Evolutionary conservation across 2,797 vertebrate genomes (phyloP).

Genomic region (Basileuterus tristriatus): DNA sequence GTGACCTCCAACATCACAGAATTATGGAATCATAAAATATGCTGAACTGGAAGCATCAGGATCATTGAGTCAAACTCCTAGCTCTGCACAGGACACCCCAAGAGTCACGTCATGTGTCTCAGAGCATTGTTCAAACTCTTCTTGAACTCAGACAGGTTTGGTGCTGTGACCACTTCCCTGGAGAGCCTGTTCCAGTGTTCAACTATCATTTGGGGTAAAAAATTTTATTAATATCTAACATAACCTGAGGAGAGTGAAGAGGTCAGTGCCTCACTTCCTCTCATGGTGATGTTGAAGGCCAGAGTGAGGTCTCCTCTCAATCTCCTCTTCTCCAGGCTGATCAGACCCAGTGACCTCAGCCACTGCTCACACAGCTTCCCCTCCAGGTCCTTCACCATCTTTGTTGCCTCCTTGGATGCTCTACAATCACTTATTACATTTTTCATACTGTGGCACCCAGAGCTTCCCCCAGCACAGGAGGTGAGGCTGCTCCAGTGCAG

Average conservation of each 20-base stretch:
- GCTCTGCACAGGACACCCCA: neutral
- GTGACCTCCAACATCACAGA: neutral
- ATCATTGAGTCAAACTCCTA: neutral
- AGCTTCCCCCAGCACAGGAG: neutral
- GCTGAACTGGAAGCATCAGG: neutral
- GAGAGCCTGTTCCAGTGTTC: neutral
- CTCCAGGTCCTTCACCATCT: neutral
- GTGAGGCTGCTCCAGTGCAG: accelerated
- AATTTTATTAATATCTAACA: neutral
- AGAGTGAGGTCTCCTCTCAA: accelerated
- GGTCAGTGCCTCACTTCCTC: accelerated
- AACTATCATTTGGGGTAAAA: neutral
- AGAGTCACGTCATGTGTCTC: neutral
- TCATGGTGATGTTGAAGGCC: neutral
- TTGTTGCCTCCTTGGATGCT: neutral
- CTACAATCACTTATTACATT: neutral
- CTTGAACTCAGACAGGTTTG: neutral
- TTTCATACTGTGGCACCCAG: accelerated
- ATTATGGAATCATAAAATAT: neutral
- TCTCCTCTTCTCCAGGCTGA: neutral
- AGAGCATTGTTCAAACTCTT: neutral
- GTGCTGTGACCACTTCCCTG: neutral
- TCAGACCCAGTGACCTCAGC: neutral
- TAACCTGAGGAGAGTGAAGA: neutral
- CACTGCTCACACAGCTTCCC: accelerated